A percentile compares a stretch with the other conserved stretches of the same genome.
Conservation (phyloP, 2,888 invertebrate genomes). For the Drosophila tripunctata region DNA sequence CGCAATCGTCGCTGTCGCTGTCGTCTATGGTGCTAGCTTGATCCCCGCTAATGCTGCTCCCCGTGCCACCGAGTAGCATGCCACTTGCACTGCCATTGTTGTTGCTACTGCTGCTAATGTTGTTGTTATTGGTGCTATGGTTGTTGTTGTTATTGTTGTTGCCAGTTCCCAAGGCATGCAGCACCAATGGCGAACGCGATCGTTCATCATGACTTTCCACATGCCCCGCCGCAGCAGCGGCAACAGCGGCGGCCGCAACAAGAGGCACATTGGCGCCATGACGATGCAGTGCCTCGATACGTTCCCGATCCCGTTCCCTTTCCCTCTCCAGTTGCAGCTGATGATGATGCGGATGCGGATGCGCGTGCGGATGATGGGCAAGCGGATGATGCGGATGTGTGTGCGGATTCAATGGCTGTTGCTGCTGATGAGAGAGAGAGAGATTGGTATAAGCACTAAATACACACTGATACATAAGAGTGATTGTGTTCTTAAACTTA, state of each 20-base stretch:
- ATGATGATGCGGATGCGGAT: constrained; percentile 74
- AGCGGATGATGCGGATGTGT: constrained; percentile 54
- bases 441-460: no score
- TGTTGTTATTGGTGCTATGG: constrained; percentile 43
- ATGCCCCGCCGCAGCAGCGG: constrained; percentile 26
- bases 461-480: no score
- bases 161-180: constrained; percentile 59
- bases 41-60: constrained; percentile 82
- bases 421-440: constrained; percentile 15
- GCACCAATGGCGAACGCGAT: constrained; percentile 82
- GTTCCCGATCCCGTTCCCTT: constrained; percentile 45
- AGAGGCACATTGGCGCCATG: constrained; percentile 48
- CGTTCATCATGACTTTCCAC: constrained; percentile 78
- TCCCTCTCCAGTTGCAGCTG: constrained; percentile 64
- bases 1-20: constrained; percentile 84
- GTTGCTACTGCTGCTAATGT: constrained; percentile 37
- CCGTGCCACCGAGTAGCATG: constrained; percentile 69
- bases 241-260: constrained; percentile 22
- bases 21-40: constrained; percentile 83
- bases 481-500: no score
- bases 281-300: constrained; percentile 70
- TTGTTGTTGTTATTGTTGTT: constrained; percentile 33
- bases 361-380: constrained; percentile 47
- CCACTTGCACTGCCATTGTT: constrained; percentile 49
- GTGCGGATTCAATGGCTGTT: constrained; percentile 26